These are phyloP conservation scores for Vollenhovia emeryi DNA, from an alignment of 1,140 invertebrate species.

Conservation along the genomic window DNA sequence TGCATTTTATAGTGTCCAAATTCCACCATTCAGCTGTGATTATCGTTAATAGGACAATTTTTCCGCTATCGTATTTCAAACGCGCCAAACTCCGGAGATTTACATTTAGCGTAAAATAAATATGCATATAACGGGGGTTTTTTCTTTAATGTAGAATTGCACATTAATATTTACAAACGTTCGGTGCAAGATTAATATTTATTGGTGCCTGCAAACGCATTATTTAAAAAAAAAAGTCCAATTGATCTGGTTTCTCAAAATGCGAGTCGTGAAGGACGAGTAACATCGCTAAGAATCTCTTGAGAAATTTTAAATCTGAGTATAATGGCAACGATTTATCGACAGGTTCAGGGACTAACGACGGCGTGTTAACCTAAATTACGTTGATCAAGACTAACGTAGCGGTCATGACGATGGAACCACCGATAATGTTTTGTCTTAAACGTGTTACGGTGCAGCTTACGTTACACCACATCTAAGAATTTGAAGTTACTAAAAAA, in stretches of 20 bases:
- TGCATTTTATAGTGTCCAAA: neutral
- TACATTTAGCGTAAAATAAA: neutral
- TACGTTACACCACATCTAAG: neutral
- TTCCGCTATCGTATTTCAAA: neutral
- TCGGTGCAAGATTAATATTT: neutral
- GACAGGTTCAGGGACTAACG: slow-evolving; percentile 2
- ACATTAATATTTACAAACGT: neutral
- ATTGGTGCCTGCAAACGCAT: neutral
- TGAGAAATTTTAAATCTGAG: slow-evolving; percentile 37
- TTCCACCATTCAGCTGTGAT: neutral
- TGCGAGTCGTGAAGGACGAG: neutral
- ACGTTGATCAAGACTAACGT: slow-evolving; percentile 49
- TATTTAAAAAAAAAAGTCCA: neutral
- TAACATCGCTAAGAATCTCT: neutral
- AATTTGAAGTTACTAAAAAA: neutral
- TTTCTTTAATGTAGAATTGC: neutral
- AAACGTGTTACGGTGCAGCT: slow-evolving; percentile 1
- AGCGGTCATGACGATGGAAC: neutral
- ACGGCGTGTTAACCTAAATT: slow-evolving; percentile 53
- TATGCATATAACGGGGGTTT: neutral
- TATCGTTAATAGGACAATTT: neutral
- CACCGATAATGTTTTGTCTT: slow-evolving; percentile 49
- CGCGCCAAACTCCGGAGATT: neutral
- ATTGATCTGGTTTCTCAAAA: neutral
- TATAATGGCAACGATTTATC: slow-evolving; percentile 59